Base-by-base conservation (phyloP, 2,888 invertebrate genomes). In the Serripes groenlandicus region DNA sequence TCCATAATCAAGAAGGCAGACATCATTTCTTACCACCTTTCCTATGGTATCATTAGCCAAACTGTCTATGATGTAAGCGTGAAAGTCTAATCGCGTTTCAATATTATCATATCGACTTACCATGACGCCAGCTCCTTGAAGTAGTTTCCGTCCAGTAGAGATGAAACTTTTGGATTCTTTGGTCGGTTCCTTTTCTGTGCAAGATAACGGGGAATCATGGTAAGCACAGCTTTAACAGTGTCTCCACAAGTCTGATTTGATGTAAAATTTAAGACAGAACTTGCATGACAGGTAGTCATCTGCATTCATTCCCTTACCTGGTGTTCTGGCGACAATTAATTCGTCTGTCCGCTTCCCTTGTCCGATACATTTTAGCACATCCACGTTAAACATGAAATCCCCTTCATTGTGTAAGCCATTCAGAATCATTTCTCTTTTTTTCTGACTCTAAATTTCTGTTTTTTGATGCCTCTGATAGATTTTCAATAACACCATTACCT, bases 191-290 rank as follows among this genome's bases (percentile, higher is more conserved):
- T 11, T 62, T 28, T 64, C 49, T 23, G 2, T 49, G 18, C 26
- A 21, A 42, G 60, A 28, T 32, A 58, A 4, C n/a, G 9, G 58
- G n/a, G n/a, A 15, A 23, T n/a, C 11, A 15, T 15, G 15, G 26
- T 4, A 58, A 26, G 23, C 26, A 28, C 58, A 58, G 3, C 26
- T 26, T 58, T 26, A 21, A 68, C 78, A 60, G 56, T 79, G 79
- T 34, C 79, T 74, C 79, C 79, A 79, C 4, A 75, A 70, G 62
- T 79, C 75, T 52, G 32, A 42, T 79, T 79, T 79, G 9, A 79
- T 72, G 69, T 74, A 79, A 37, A 78, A 75, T 18, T 52, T 28
- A 9, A 79, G 37, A 35, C 79, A 79, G 28, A 70, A 75, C 28
- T 74, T 74, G 52, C 79, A 79, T 15, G 79, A 70, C 5, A 79